A percentile compares a stretch with the other conserved stretches of the same genome.
These are phyloP conservation scores for Eufriesea mexicana DNA, from an alignment of 1,140 invertebrate genomes.

Conservation along the genomic window DNA sequence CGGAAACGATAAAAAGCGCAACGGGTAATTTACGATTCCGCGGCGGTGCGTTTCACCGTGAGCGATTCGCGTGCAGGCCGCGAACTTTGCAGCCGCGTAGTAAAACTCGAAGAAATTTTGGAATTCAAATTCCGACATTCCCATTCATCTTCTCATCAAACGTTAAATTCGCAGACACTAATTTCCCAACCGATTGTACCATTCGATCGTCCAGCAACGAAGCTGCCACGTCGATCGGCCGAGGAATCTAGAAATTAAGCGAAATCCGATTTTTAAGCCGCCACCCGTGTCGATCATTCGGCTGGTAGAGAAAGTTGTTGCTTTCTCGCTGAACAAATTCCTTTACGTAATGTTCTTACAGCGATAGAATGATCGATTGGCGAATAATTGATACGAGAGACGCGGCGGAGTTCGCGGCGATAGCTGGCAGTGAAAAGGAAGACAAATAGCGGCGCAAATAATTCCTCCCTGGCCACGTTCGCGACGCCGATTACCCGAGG, in stretches of 20 bases:
- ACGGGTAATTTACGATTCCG: conserved; percentile 27
- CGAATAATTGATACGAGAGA: conserved; percentile 11
- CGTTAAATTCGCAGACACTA: too few relatives aligned
- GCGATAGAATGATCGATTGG: neutral
- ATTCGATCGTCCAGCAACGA: too few relatives aligned
- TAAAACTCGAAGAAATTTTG: too few relatives aligned
- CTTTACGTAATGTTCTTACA: neutral
- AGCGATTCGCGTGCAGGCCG: neutral
- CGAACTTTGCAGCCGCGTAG: neutral
- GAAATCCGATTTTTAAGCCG: neutral
- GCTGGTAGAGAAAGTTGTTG: neutral
- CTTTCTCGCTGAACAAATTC: neutral
- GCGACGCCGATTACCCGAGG: neutral
- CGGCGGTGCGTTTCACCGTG: neutral
- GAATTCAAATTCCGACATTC: too few relatives aligned
- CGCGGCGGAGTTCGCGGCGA: neutral
- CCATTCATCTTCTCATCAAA: too few relatives aligned
- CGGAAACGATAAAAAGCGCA: conserved; percentile 3
- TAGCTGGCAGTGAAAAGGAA: neutral
- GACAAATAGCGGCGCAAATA: neutral
- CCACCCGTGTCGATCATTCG: neutral
- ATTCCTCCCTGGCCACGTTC: neutral
- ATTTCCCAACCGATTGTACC: too few relatives aligned
- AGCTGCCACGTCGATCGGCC: too few relatives aligned
- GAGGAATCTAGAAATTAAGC: neutral